Percentiles rank a stretch among this genome's conserved stretches.
Evolutionary conservation across 2,888 invertebrate species (phyloP).

Genomic region (Cloeon dipterum): DNA sequence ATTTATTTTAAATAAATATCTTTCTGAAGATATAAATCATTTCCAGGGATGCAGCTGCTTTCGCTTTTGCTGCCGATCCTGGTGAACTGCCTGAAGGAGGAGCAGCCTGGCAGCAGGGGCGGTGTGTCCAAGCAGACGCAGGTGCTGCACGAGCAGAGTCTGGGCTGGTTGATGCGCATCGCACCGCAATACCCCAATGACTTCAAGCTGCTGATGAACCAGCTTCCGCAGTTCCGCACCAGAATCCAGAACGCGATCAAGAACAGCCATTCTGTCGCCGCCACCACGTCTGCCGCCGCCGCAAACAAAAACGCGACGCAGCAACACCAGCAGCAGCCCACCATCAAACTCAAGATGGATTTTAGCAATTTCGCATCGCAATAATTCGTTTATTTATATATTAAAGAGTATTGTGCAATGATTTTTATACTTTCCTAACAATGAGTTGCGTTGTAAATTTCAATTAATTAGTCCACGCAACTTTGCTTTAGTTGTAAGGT

Average conservation of each 20-base stretch:
- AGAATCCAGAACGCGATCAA: conserved; percentile 73
- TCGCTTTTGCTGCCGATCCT: conserved; percentile 76
- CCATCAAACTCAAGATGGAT: conserved; percentile 82
- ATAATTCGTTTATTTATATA: too few species aligned
- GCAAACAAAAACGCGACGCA: conserved; percentile 16
- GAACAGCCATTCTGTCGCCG: conserved; percentile 16
- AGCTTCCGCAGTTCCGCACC: conserved; percentile 51
- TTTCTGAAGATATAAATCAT: too few species aligned
- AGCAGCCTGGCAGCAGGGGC: conserved; percentile 30
- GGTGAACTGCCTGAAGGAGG: conserved; percentile 60
- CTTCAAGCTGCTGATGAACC: conserved; percentile 75
- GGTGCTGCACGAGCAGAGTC: conserved; percentile 65
- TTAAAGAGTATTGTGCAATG: too few species aligned
- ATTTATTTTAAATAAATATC: too few species aligned
- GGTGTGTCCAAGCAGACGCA: conserved; percentile 30
- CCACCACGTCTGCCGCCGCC: conserved; percentile 16
- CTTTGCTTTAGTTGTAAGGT: too few species aligned
- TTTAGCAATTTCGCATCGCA: conserved; percentile 67
- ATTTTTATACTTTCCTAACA: too few species aligned
- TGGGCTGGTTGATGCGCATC: conserved; percentile 74
- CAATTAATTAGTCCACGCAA: too few species aligned
- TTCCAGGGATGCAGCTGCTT: conserved; percentile 82
- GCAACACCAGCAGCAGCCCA: conserved; percentile 27
- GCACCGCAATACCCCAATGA: conserved; percentile 87
- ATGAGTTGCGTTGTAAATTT: too few species aligned